These are phyloP conservation scores for Microcebus murinus DNA, from an alignment of 2,113 vertebrate genomes.

Conservation along the genomic window DNA sequence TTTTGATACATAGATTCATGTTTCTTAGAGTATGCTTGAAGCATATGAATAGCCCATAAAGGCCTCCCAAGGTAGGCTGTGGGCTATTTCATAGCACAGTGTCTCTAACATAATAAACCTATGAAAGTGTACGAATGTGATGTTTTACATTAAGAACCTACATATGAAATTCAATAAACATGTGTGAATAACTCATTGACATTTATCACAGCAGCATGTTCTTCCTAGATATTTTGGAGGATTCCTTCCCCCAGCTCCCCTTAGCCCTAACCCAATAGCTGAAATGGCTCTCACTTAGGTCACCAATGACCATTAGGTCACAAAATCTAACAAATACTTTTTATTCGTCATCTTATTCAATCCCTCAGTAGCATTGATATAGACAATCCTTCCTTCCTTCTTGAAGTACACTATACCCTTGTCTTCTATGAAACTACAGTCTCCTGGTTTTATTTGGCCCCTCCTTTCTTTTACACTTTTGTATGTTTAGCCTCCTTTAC, in stretches of 20 bases:
- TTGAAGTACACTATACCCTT: neutral
- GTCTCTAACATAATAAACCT: neutral
- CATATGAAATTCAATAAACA: neutral
- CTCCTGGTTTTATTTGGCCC: neutral
- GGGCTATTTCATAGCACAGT: neutral
- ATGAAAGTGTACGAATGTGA: neutral
- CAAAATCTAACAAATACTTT: neutral
- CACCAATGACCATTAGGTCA: neutral
- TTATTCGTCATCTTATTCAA: neutral
- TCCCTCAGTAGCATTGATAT: neutral
- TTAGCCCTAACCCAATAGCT: neutral
- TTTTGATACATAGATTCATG: neutral
- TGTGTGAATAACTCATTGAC: neutral
- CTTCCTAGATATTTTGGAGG: neutral
- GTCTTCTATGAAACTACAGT: neutral
- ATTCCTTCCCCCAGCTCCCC: neutral
- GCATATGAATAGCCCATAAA: neutral
- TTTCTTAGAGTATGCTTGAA: slow-evolving; percentile 21
- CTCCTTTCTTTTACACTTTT: neutral
- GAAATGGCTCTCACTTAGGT: neutral
- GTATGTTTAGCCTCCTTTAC: neutral
- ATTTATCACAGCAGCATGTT: neutral
- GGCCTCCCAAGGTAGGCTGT: neutral
- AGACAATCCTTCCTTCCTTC: neutral
- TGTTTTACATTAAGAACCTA: neutral